Evolutionary conservation across 2,113 vertebrate genomes (phyloP), one percentile per base, ranked within the genome.

Genomic region (Athene cunicularia): DNA sequence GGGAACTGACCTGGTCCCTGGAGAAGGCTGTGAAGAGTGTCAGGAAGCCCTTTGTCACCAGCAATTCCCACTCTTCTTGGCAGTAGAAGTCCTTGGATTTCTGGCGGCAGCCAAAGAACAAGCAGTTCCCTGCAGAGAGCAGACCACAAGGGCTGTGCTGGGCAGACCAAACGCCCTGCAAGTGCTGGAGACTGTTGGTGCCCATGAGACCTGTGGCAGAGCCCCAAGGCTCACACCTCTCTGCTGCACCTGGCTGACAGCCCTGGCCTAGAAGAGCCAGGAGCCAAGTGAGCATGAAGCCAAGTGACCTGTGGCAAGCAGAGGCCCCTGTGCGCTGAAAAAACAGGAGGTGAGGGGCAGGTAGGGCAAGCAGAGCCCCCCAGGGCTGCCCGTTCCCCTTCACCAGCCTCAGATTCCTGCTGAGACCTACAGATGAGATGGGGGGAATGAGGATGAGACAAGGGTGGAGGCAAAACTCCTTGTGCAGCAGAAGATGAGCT

Each of bases 91-190:
- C 99, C 89, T 98, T 99, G 66, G 96, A 95, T 95, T 98, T 95
- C 6, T 97, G 96, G 32, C 99, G 99, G 90, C 99, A 99, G 89
- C 99, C 99, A 0, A 99, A 99, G 88, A 99, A 99, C 80, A 99
- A 95, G 75, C 97, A 93, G 53, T 99, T 99, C 67, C 96, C 99
- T 99, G 89, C 56, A 71, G 85, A 73, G 58, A 74, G 33, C 66
- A 95, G 81, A 93, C 18, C 45, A 80, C 24, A 56, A 24, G 86
- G 18, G 24, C 33, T 2, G 12, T 45, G 80, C 43, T 86, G 89
- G 50, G 41, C 4, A 52, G 73, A 63, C 20, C 4, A 3, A 30
- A 32, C 1, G 5, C 39, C 53, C 43, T 33, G 12, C 1, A 12
- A 68, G 17, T 2, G 24, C 27, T 56, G 53, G 39, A 49, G 33